phyloP scores from a whole-genome alignment of 2,888 invertebrate genomes.

The Melanargia galathea region DNA sequence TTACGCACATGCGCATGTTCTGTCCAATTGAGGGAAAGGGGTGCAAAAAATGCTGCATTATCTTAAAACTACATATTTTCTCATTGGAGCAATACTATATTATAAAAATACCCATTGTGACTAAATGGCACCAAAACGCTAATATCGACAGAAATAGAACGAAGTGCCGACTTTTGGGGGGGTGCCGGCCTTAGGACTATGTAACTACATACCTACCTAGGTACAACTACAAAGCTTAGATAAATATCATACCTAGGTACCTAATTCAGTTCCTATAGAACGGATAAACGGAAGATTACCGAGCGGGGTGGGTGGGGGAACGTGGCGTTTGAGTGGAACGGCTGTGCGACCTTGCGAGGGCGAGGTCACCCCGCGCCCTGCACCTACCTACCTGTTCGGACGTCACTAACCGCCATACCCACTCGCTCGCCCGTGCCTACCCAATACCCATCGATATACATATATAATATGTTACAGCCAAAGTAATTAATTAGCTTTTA shows the following conservation, averaged over 20 bases:
- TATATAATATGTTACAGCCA: too few relatives aligned
- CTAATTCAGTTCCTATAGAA: constrained; percentile 29
- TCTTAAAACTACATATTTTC: too few relatives aligned
- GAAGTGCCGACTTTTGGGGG: too few relatives aligned
- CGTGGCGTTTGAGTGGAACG: constrained; percentile 68
- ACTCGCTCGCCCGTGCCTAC: constrained; percentile 21
- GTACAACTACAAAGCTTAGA: neutral
- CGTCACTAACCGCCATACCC: constrained; percentile 49
- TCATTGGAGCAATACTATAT: too few relatives aligned
- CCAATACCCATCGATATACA: constrained; percentile 25
- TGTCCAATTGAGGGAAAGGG: too few relatives aligned
- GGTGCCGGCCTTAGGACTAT: too few relatives aligned
- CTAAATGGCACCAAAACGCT: too few relatives aligned
- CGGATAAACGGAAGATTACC: constrained; percentile 68
- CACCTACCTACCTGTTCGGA: constrained; percentile 65
- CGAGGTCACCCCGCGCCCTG: constrained; percentile 66
- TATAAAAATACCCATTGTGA: too few relatives aligned
- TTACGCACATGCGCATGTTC: too few relatives aligned
- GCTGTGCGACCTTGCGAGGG: constrained; percentile 73
- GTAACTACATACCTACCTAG: neutral
- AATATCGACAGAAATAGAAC: too few relatives aligned
- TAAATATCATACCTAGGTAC: neutral
- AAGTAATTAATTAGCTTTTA: too few relatives aligned
- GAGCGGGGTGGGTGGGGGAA: constrained; percentile 53
- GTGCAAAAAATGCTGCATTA: too few relatives aligned